phyloP scores from a whole-genome alignment of 2,113 vertebrate species.

The Lipotes vexillifer region DNA sequence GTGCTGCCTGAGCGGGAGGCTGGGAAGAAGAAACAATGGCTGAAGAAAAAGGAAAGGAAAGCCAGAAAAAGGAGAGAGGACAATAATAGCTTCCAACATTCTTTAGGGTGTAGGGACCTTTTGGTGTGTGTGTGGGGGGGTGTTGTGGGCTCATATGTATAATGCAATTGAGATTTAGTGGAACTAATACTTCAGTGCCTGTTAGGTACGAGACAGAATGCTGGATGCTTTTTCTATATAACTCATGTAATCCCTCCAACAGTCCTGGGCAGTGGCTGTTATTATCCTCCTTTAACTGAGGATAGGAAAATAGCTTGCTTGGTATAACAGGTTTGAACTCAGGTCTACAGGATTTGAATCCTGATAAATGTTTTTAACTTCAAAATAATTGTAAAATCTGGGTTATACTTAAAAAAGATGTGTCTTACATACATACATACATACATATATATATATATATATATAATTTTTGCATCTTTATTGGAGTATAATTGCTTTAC shows the following conservation, averaged over 20 bases:
- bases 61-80: background rate
- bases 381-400: constrained; percentile 2
- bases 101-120: background rate
- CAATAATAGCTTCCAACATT: background rate
- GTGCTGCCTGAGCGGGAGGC: background rate
- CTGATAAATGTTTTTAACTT: background rate
- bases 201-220: background rate
- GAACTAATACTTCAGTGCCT: background rate
- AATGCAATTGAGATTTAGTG: background rate
- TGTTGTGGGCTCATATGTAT: background rate
- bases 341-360: background rate
- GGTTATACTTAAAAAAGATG: background rate
- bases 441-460: too few species aligned
- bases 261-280: background rate
- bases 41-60: background rate
- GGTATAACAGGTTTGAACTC: constrained; percentile 28
- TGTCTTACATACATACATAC: background rate
- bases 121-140: too few species aligned
- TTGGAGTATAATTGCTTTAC: too few species aligned
- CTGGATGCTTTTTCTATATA: background rate
- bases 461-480: too few species aligned
- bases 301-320: background rate
- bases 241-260: background rate
- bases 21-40: background rate
- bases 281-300: background rate